These are phyloP conservation scores for Diachasma alloeum DNA, from an alignment of 1,140 invertebrate species.

Conservation along the genomic window DNA sequence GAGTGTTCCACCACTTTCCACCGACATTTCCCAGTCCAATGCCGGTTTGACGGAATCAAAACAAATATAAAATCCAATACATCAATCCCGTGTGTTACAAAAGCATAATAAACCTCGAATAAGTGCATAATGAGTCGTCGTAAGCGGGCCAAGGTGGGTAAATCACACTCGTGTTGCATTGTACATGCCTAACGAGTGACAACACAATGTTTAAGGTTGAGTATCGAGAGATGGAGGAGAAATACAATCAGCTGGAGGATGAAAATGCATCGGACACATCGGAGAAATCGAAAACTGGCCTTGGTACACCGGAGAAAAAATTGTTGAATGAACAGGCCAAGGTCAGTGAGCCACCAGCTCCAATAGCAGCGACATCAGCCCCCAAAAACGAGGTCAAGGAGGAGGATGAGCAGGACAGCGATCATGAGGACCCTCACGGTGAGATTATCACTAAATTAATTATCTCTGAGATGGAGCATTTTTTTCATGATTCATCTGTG, in stretches of 20 bases:
- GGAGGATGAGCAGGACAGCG: slow-evolving; percentile 61
- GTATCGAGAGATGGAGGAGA: slow-evolving; percentile 75
- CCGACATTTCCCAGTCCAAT: neutral
- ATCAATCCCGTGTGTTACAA: neutral
- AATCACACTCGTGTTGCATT: neutral
- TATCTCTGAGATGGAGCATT: neutral
- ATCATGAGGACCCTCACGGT: slow-evolving; percentile 63
- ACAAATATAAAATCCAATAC: slow-evolving; percentile 46
- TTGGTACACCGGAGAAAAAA: slow-evolving; percentile 63
- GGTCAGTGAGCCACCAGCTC: slow-evolving; percentile 45
- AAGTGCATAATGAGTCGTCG: slow-evolving; percentile 70
- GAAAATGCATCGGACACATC: slow-evolving; percentile 71
- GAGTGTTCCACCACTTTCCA: neutral
- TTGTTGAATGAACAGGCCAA: slow-evolving; percentile 56
- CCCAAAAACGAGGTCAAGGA: slow-evolving; percentile 57
- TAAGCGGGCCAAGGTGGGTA: slow-evolving; percentile 71
- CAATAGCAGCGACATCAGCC: slow-evolving; percentile 40
- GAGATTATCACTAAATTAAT: slow-evolving; percentile 18
- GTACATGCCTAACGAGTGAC: neutral
- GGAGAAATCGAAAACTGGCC: slow-evolving; percentile 70
- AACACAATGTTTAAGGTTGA: slow-evolving; percentile 66
- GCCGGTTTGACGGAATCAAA: slow-evolving; percentile 56
- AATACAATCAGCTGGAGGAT: slow-evolving; percentile 70
- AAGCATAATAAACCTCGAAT: slow-evolving; percentile 17
- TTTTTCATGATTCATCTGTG: slow-evolving; percentile 2